A percentile compares a stretch with the other conserved stretches of the same genome.
Evolutionary conservation across 2,888 invertebrate species (phyloP).

Genomic region (Tachystola acroxantha): DNA sequence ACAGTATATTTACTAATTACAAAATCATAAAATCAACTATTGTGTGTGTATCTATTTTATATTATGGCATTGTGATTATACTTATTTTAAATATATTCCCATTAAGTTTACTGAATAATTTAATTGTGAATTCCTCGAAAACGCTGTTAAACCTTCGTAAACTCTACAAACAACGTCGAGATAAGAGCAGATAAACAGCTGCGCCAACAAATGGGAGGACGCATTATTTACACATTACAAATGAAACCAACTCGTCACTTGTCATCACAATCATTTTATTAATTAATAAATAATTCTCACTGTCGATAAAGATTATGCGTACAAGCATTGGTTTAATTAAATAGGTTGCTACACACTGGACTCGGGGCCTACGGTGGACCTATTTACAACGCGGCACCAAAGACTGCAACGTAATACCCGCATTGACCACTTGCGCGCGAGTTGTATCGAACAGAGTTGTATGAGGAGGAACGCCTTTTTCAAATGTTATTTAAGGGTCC

Average conservation of each 20-base stretch:
- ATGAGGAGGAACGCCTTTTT: no score
- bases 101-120: not conserved
- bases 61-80: slow-evolving; percentile 3
- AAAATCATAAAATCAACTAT: no score
- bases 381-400: not conserved
- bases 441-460: no score
- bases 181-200: no score
- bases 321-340: slow-evolving; percentile 30
- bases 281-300: slow-evolving; percentile 41
- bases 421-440: no score
- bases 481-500: no score
- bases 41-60: not conserved
- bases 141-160: no score
- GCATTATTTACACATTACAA: slow-evolving; percentile 4
- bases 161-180: no score
- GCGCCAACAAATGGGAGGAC: no score
- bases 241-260: slow-evolving; percentile 13
- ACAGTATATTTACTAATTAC: no score
- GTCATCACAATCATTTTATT: slow-evolving; percentile 23
- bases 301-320: slow-evolving; percentile 40
- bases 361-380: not conserved
- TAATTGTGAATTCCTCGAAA: no score
- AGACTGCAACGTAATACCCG: no score
- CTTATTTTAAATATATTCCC: not conserved
- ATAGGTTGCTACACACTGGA: slow-evolving; percentile 22